Conservation (phyloP, 2,888 invertebrate genomes). For the Synanthedon formicaeformis region DNA sequence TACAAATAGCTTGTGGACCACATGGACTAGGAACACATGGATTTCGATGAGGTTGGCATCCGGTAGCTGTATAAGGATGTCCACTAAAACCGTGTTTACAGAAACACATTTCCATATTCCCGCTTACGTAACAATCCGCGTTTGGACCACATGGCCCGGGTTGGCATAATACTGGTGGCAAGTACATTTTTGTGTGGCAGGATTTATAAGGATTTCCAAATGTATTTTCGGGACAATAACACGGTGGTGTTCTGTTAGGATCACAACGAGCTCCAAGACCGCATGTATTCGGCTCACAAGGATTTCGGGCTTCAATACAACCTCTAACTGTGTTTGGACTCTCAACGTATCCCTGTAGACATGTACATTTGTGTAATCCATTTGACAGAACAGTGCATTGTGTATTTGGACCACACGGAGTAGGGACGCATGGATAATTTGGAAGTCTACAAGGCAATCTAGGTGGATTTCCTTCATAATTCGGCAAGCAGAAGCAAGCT, state of each 20-base stretch:
- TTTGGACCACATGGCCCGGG: slow-evolving; percentile 87
- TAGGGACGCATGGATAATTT: slow-evolving; percentile 83
- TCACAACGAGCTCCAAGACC: slow-evolving; percentile 84
- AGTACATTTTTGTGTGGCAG: slow-evolving; percentile 71
- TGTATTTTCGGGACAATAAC: slow-evolving; percentile 86
- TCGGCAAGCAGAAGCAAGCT: slow-evolving; percentile 88
- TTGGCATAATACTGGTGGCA: slow-evolving; percentile 76
- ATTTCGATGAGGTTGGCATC: slow-evolving; percentile 78
- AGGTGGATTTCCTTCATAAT: slow-evolving; percentile 88
- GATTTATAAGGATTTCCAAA: slow-evolving; percentile 86
- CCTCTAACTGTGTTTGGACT: slow-evolving; percentile 90
- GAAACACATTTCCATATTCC: slow-evolving; percentile 86
- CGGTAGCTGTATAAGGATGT: slow-evolving; percentile 76
- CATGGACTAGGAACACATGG: slow-evolving; percentile 86
- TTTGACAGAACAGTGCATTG: slow-evolving; percentile 82
- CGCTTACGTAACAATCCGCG: slow-evolving; percentile 86
- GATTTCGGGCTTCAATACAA: slow-evolving; percentile 82
- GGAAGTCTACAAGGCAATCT: slow-evolving; percentile 77
- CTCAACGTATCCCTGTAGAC: slow-evolving; percentile 84
- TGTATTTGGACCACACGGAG: slow-evolving; percentile 90
- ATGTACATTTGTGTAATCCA: slow-evolving; percentile 90
- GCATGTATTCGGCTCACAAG: slow-evolving; percentile 86
- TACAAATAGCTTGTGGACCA: slow-evolving; percentile 81
- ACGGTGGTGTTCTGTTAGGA: slow-evolving; percentile 81
- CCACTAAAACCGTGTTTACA: slow-evolving; percentile 82